Conservation (phyloP, 1,140 invertebrate species). For the Frieseomelitta varia region DNA sequence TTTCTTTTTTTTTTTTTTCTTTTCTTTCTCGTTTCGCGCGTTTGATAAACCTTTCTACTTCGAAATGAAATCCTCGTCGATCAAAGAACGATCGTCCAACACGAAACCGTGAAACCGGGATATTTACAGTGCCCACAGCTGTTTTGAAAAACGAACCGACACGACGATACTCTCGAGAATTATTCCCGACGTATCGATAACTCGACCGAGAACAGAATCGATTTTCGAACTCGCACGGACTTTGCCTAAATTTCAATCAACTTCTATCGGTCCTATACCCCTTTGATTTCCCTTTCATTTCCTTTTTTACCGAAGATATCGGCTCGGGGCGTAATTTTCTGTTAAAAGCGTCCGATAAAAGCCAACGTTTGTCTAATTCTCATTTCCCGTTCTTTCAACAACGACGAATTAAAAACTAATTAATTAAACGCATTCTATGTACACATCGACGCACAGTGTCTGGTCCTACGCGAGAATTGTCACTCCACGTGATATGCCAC, state of each 20-base stretch:
- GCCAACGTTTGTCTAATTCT: neutral
- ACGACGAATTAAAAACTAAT: constrained; percentile 5
- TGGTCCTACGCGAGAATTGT: constrained; percentile 15
- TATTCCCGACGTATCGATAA: neutral
- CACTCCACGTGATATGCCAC: constrained; percentile 38
- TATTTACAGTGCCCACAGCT: neutral
- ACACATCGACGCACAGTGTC: constrained; percentile 40
- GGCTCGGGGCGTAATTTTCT: neutral
- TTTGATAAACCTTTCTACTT: neutral
- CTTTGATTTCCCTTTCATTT: neutral
- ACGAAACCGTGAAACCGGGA: neutral
- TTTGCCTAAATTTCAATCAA: neutral
- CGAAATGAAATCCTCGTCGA: neutral
- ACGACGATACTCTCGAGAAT: too few relatives aligned
- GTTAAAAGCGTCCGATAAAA: neutral
- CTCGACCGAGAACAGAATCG: neutral
- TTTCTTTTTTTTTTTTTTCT: neutral
- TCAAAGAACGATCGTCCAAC: neutral
- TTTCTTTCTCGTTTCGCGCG: neutral
- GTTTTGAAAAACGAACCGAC: neutral
- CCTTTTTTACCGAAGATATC: neutral
- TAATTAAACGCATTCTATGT: constrained; percentile 43
- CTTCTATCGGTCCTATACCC: neutral
- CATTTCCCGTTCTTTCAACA: neutral
- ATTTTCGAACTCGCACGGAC: neutral